Percentiles rank a stretch among this genome's conserved stretches.
Conservation (phyloP, 2,888 invertebrate genomes). For the Spodoptera littoralis region DNA sequence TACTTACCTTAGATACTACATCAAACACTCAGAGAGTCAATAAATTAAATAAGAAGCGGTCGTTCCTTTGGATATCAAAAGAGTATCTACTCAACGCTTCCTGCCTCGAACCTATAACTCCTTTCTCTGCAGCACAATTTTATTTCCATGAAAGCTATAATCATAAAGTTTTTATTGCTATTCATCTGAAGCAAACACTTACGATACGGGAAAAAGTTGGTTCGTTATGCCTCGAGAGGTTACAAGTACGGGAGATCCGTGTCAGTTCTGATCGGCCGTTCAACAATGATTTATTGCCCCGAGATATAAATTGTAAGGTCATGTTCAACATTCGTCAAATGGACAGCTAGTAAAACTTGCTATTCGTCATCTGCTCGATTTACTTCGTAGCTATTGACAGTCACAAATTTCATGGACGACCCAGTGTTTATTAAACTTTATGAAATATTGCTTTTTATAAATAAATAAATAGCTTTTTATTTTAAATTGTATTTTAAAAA, state of each 20-base stretch:
- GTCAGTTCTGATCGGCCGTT: constrained; percentile 82
- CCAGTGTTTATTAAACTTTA: constrained; percentile 58
- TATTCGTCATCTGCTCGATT: constrained; percentile 75
- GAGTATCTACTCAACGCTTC: constrained; percentile 66
- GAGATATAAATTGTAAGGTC: constrained; percentile 82
- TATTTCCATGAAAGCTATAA: constrained; percentile 84
- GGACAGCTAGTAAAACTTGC: constrained; percentile 79
- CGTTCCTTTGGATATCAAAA: constrained; percentile 65
- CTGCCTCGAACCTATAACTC: constrained; percentile 69
- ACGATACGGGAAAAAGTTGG: constrained; percentile 67
- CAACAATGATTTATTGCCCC: constrained; percentile 81
- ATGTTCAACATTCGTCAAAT: constrained; percentile 81
- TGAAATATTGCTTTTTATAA: constrained; percentile 15
- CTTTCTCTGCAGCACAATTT: constrained; percentile 81
- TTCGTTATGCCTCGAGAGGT: constrained; percentile 75
- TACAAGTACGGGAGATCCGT: constrained; percentile 75
- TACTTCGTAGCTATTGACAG: constrained; percentile 69
- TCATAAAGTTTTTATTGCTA: constrained; percentile 86
- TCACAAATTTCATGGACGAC: constrained; percentile 64
- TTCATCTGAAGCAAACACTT: constrained; percentile 82
- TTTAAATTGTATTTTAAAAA: too few species aligned
- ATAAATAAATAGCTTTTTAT: too few species aligned
- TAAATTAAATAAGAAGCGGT: constrained; percentile 65
- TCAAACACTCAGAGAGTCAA: constrained; percentile 63
- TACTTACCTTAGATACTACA: constrained; percentile 50